Conservation (phyloP, 2,797 vertebrate species). For the Chaetodon trifasciatus region DNA sequence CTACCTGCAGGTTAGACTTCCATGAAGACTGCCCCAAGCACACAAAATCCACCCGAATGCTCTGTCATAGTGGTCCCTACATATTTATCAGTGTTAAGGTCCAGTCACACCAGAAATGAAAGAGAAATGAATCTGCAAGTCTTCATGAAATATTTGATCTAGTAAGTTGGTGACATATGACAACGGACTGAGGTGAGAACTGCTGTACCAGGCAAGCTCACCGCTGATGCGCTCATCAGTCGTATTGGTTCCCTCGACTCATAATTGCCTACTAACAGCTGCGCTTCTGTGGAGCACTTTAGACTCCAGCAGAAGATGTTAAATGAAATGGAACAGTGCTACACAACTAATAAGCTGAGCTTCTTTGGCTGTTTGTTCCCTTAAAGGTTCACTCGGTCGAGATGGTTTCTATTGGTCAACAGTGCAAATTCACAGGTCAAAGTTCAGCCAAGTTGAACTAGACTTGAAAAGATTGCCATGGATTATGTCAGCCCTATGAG, state of each 20-base stretch:
- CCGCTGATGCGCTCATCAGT: neutral
- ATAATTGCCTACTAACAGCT: neutral
- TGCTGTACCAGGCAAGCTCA: neutral
- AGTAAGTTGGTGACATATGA: neutral
- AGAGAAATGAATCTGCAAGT: neutral
- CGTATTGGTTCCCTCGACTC: neutral
- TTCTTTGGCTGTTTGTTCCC: neutral
- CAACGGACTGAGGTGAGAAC: neutral
- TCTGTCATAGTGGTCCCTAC: no score
- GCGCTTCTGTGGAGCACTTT: constrained; percentile 3
- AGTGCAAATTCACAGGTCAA: neutral
- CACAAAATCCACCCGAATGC: no score
- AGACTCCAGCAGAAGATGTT: neutral
- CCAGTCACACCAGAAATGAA: no score
- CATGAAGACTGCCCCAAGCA: no score
- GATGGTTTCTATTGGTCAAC: neutral
- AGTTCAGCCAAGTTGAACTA: neutral
- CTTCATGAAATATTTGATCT: neutral
- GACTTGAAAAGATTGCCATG: neutral
- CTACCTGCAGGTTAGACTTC: no score
- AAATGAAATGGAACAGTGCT: neutral
- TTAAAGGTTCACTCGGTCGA: neutral
- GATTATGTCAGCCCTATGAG: neutral
- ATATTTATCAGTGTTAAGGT: no score
- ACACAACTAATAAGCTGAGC: neutral